Evolutionary conservation across 2,888 invertebrate species (phyloP), one percentile per base, ranked within the genome.

Genomic region (Thecocarcelia acutangulata): DNA sequence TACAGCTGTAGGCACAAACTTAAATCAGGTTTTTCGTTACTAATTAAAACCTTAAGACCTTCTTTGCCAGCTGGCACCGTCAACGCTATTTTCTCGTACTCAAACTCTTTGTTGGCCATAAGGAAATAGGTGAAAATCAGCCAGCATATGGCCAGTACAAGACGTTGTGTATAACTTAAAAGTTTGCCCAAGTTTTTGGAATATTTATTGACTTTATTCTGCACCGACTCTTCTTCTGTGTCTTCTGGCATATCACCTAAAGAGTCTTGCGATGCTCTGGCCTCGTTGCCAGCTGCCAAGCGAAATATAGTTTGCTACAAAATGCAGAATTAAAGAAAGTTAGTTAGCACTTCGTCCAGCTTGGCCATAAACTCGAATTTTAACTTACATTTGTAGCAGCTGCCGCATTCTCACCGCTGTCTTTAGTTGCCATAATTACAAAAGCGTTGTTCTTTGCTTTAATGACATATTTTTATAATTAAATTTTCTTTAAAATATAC

Each of bases 81-180:
- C n/a, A 83, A 11, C 0, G 48, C 58, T 0, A 48, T 12, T 2
- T 46, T 15, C 2, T 77, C 21, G 11, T 52, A 52, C 13, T 79
- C 80, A 12, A 59, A 54, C 58, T 83, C 84, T 6, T 54, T 58
- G 12, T 72, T 64, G 8, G 63, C 17, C 64, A 84, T 73, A 1
- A 84, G 58, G n/a, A 77, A 64, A 5, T 52, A 64, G 4, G 84
- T 83, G 24, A 83, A 83, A 0, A 46, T 61, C 0, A 79, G 48
- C 84, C 84, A 84, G 12, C 80, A 75, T 11, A 74, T 24, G 0
- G 33, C 12, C 13, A 84, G 59, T 2, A 79, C 12, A 8, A 33
- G 1, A 3, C 69, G 44, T 50, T 77, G 64, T 0, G 37, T 15
- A 21, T 74, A 74, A 1, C 24, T 13, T 15, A 78, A 2, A 6